Percentiles rank a stretch among this genome's conserved stretches.
Conservation (phyloP, 2,113 vertebrate species). For the Melanostigma gelatinosum region DNA sequence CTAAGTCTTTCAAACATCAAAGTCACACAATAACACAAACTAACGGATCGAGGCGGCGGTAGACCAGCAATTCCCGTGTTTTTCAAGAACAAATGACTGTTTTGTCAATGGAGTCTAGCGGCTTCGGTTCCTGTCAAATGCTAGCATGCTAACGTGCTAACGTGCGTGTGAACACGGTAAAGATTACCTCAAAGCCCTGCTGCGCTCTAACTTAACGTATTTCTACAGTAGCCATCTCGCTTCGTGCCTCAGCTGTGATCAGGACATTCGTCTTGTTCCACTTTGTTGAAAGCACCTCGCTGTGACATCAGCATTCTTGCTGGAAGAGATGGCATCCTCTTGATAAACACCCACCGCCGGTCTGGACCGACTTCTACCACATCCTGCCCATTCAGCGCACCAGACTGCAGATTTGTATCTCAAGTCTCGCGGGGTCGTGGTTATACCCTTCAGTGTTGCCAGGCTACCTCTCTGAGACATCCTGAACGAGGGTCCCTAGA, state of each 20-base stretch:
- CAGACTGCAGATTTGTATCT: constrained; percentile 62
- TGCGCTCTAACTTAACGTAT: background rate
- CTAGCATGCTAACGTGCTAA: too few relatives aligned
- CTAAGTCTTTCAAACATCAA: background rate
- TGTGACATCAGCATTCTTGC: constrained; percentile 32
- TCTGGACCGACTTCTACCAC: constrained; percentile 51
- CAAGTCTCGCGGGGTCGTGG: constrained; percentile 50
- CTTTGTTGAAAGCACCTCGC: constrained; percentile 14
- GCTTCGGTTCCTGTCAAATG: background rate
- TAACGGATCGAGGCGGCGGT: too few relatives aligned
- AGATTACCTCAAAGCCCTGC: background rate
- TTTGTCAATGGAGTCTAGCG: background rate
- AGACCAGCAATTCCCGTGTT: too few relatives aligned
- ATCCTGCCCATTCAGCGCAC: constrained; percentile 61
- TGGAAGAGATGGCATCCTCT: constrained; percentile 47
- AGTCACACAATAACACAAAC: too few relatives aligned
- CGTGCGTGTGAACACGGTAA: too few relatives aligned
- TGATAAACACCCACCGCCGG: constrained; percentile 22
- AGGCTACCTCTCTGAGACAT: constrained; percentile 38
- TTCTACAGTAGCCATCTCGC: background rate
- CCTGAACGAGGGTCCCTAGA: constrained; percentile 11
- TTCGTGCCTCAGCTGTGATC: background rate
- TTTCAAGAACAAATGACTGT: background rate
- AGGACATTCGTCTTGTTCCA: background rate
- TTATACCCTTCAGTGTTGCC: constrained; percentile 52